These are phyloP conservation scores for Cyphomyrmex costatus DNA, from an alignment of 1,140 invertebrate genomes.

Conservation along the genomic window DNA sequence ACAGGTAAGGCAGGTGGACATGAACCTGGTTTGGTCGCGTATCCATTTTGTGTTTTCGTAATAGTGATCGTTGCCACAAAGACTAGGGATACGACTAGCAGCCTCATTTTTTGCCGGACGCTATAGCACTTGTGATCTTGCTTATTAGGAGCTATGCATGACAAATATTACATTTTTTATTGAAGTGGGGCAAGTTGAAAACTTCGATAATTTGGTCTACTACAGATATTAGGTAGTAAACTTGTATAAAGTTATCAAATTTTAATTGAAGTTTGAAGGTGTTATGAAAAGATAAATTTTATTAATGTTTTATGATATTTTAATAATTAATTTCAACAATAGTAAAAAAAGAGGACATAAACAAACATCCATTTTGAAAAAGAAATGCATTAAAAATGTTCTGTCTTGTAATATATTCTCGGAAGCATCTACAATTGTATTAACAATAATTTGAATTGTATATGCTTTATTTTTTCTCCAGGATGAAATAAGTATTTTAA, in stretches of 20 bases:
- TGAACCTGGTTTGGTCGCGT: slow-evolving; percentile 77
- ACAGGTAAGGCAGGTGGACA: slow-evolving; percentile 82
- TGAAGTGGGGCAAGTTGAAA: neutral
- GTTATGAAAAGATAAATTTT: neutral
- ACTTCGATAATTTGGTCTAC: neutral
- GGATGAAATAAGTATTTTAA: slow-evolving; percentile 26
- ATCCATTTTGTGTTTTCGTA: slow-evolving; percentile 44
- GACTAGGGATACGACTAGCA: neutral
- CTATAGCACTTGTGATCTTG: neutral
- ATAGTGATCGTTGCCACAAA: neutral
- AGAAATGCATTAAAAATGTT: slow-evolving; percentile 9
- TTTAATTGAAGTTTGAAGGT: neutral
- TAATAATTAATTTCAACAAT: neutral
- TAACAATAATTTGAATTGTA: neutral
- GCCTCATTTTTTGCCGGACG: slow-evolving; percentile 40
- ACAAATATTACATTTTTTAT: slow-evolving; percentile 27
- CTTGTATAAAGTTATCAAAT: neutral
- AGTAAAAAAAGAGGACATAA: neutral
- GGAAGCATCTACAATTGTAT: neutral
- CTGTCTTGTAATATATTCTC: neutral
- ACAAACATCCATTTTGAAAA: neutral
- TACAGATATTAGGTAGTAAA: neutral
- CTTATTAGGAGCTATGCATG: neutral
- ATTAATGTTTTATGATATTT: neutral
- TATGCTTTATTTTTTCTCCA: neutral